Conservation (phyloP, 2,113 vertebrate species). For the Rhegmatorhina hoffmannsi region DNA sequence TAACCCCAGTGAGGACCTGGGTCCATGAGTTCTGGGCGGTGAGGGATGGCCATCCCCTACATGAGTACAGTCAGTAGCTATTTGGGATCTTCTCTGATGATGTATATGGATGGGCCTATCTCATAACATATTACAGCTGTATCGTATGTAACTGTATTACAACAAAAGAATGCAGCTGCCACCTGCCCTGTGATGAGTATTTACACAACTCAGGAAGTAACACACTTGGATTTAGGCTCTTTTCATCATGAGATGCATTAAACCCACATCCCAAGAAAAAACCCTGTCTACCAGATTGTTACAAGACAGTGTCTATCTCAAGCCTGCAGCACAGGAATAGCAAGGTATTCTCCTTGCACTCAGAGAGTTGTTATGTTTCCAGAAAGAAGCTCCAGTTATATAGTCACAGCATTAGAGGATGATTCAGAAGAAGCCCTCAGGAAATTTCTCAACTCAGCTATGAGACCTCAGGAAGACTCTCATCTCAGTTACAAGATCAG, state of each 20-base stretch:
- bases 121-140: not conserved
- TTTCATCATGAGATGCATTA: not conserved
- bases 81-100: not conserved
- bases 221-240: not conserved
- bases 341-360: not conserved
- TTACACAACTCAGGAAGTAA: not conserved
- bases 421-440: not conserved
- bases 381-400: not conserved
- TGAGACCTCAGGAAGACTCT: not conserved
- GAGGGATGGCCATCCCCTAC: accelerated
- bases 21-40: not conserved
- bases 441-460: not conserved
- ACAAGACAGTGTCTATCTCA: not conserved
- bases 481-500: not conserved
- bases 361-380: not conserved
- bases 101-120: not conserved
- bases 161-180: not conserved
- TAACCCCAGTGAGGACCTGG: not conserved
- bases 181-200: not conserved
- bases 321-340: not conserved
- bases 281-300: not conserved
- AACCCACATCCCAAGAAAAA: not conserved
- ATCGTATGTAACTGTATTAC: not conserved
- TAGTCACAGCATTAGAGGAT: not conserved
- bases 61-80: not conserved